Conservation (phyloP, 2,113 vertebrate species). For the Oplegnathus fasciatus region DNA sequence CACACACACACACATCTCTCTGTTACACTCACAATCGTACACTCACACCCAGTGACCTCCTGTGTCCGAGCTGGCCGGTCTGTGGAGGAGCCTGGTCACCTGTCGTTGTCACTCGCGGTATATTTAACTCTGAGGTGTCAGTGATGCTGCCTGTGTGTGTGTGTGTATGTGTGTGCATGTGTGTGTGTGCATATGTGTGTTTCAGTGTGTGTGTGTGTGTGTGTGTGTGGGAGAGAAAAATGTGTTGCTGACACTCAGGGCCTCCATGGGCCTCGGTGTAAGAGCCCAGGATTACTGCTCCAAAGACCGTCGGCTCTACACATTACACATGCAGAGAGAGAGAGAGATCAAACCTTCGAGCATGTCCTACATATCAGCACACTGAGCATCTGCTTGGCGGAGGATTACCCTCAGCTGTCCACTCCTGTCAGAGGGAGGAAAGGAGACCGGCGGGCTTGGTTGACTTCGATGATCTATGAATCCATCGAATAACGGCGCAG, state of each 20-base stretch:
- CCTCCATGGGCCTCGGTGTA: conserved; percentile 54
- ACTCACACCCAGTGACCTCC: conserved; percentile 69
- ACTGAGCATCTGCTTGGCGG: conserved; percentile 67
- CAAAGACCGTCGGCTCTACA: conserved; percentile 64
- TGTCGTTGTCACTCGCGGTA: conserved; percentile 71
- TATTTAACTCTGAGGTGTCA: conserved; percentile 79
- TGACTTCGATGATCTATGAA: conserved; percentile 37
- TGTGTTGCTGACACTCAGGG: conserved; percentile 77
- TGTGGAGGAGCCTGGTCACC: conserved; percentile 68
- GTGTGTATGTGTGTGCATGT: conserved; percentile 33
- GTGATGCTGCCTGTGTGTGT: conserved; percentile 59
- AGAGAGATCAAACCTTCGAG: conserved; percentile 65
- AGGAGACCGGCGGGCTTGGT: not conserved
- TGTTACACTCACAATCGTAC: conserved; percentile 20
- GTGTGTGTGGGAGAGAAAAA: conserved; percentile 42
- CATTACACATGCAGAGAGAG: conserved; percentile 56
- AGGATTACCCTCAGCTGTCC: conserved; percentile 76
- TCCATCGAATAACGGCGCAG: not conserved
- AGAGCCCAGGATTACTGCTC: conserved; percentile 70
- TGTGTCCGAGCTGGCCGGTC: conserved; percentile 52
- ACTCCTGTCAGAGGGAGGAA: conserved; percentile 45
- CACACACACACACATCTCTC: conserved; percentile 13
- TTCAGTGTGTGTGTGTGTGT: conserved; percentile 37
- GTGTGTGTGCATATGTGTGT: conserved; percentile 42
- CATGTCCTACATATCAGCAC: conserved; percentile 60